Evolutionary conservation across 2,797 vertebrate species (phyloP), one percentile per base, ranked within the genome.

Genomic region (Oreochromis grahami): DNA sequence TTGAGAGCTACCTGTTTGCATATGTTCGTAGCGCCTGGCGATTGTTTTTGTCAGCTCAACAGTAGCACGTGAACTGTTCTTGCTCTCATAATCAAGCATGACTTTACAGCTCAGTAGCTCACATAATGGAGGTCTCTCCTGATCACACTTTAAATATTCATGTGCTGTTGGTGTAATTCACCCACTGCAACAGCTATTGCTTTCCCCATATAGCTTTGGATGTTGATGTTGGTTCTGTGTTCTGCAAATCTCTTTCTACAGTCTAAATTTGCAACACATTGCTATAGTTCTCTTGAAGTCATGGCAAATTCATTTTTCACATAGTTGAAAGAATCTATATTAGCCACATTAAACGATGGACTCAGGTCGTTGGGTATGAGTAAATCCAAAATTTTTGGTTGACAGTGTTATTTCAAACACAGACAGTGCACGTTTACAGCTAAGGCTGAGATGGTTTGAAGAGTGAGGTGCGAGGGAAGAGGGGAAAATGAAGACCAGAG

Each of bases 141-240:
- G 85, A 93, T 94, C 88, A 84, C 80, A 29, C 84, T 92, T 95
- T 90, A 94, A 95, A 94, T 95, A 95, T 95, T 93, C 88, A 94
- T 93, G 86, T 41, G 83, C 72, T 85, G 78, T 29, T 77, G 84
- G 77, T 90, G 88, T 88, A 92, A 88, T 92, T 91, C 85, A 84
- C 87, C 82, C 88, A 52, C 72, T 76, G 86, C 72, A 81, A 83
- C 86, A 84, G 84, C 85, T 24, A 48, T 29, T 45, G 88, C 85
- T 88, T 82, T 84, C 84, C 86, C 79, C 6, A 13, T 70, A 74
- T 74, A 26, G 74, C 84, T 84, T 52, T 29, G 72, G 68, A 84
- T 78, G 56, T 78, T 21, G 8, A 32, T 34, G 88, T 79, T 48
- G 41, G 24, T 48, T 12, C 43, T 72, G 60, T n/a, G 21, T 32